A percentile compares a stretch with the other conserved stretches of the same genome.
Evolutionary conservation across 2,888 invertebrate genomes (phyloP).

Genomic region (Leistus spinibarbis): DNA sequence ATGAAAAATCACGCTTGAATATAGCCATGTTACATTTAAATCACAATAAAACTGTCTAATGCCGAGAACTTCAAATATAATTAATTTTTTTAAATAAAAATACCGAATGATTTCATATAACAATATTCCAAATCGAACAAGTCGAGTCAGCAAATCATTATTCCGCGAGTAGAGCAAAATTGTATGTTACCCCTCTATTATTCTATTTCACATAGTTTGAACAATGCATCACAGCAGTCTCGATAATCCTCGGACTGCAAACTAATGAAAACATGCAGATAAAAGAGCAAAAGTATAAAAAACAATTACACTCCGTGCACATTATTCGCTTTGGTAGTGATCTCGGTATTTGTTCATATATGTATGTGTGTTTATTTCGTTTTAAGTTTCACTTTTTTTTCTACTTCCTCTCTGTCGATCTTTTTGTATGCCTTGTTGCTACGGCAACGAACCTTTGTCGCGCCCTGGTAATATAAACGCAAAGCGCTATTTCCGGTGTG

Average conservation of each 20-base stretch:
- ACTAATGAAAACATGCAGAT: conserved; percentile 25
- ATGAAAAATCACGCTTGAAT: no score
- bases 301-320: background rate
- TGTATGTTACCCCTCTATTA: no score
- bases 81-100: no score
- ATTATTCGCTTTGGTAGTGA: conserved; percentile 26
- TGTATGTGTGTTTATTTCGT: conserved; percentile 30
- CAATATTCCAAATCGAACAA: no score
- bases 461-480: conserved; percentile 33
- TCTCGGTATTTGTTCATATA: conserved; percentile 23
- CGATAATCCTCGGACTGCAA: conserved; percentile 17
- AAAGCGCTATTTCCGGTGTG: conserved; percentile 35
- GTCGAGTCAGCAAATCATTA: no score
- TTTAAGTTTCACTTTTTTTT: conserved; percentile 20
- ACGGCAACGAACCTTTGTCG: conserved; percentile 24
- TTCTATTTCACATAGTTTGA: background rate
- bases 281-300: conserved; percentile 11
- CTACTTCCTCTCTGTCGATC: conserved; percentile 39
- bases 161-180: no score
- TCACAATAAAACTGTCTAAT: no score
- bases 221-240: background rate
- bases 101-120: no score
- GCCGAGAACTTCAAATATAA: no score
- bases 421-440: conserved; percentile 39
- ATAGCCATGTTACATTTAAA: no score